A percentile compares a stretch with the other conserved stretches of the same genome.
Conservation (phyloP, 2,113 vertebrate species). For the Nesoenas mayeri region DNA sequence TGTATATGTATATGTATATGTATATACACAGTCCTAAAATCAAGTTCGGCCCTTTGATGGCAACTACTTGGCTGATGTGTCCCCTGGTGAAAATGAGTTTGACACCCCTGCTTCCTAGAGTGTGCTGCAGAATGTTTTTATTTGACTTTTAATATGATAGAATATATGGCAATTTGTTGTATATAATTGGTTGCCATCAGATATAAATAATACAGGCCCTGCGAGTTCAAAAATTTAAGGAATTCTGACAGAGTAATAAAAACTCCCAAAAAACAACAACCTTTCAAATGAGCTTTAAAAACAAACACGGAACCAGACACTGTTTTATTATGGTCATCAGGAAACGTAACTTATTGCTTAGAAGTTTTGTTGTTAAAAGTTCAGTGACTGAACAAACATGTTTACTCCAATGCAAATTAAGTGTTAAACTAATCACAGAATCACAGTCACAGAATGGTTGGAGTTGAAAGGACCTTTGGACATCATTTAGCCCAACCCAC, state of each 20-base stretch:
- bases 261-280: neutral
- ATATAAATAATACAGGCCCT: neutral
- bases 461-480: no score
- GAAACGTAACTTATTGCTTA: neutral
- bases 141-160: neutral
- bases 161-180: neutral
- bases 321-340: neutral
- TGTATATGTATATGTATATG: no score
- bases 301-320: neutral
- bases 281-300: neutral
- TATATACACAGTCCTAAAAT: no score
- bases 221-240: neutral
- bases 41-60: no score
- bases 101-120: neutral
- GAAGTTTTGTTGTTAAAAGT: neutral
- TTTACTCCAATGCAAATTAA: neutral
- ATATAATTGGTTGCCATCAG: neutral
- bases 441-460: no score
- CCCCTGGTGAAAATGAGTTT: no score
- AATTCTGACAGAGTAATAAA: neutral
- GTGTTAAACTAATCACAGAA: neutral
- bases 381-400: neutral
- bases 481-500: no score
- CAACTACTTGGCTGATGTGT: no score
- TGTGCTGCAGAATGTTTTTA: neutral